A percentile compares a stretch with the other conserved stretches of the same genome.
These are phyloP conservation scores for Misgurnus mizolepis DNA, from an alignment of 2,113 vertebrate species.

Conservation along the genomic window DNA sequence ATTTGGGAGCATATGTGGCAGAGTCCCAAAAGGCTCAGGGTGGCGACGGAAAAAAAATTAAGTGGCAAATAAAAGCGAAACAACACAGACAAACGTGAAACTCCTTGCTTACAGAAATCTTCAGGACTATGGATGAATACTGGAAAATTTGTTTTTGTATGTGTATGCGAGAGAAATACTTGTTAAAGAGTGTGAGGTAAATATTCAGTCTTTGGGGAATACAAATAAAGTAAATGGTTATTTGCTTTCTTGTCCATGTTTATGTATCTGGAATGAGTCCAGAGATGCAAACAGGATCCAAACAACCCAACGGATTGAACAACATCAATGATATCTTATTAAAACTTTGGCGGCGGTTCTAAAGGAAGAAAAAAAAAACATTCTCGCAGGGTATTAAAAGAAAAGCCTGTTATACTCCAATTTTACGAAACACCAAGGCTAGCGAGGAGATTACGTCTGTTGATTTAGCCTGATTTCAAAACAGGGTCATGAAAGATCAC, in stretches of 20 bases:
- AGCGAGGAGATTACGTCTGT: slow-evolving; percentile 17
- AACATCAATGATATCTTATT: slow-evolving; percentile 51
- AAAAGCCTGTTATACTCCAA: slow-evolving; percentile 37
- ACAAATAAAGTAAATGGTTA: slow-evolving; percentile 51
- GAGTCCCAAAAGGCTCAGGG: slow-evolving; percentile 66
- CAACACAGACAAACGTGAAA: slow-evolving; percentile 49
- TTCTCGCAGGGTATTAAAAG: slow-evolving; percentile 35
- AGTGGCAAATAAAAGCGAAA: slow-evolving; percentile 14
- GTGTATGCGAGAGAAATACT: neutral
- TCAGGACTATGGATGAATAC: no score
- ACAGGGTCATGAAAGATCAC: neutral
- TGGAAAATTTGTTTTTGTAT: neutral
- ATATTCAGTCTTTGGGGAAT: slow-evolving; percentile 41
- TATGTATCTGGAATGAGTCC: slow-evolving; percentile 55
- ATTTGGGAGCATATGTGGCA: slow-evolving; percentile 72
- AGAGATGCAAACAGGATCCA: slow-evolving; percentile 30
- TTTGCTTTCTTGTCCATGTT: slow-evolving; percentile 49
- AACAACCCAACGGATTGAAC: slow-evolving; percentile 45
- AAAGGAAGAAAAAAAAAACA: slow-evolving; percentile 18
- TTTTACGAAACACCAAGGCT: slow-evolving; percentile 21
- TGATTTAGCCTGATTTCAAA: slow-evolving; percentile 25
- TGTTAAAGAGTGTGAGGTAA: slow-evolving; percentile 7
- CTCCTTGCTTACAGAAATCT: neutral
- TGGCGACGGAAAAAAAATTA: slow-evolving; percentile 57
- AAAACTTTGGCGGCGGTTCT: slow-evolving; percentile 43